Base-by-base conservation (phyloP, 2,113 vertebrate genomes). In the Alosa alosa region DNA sequence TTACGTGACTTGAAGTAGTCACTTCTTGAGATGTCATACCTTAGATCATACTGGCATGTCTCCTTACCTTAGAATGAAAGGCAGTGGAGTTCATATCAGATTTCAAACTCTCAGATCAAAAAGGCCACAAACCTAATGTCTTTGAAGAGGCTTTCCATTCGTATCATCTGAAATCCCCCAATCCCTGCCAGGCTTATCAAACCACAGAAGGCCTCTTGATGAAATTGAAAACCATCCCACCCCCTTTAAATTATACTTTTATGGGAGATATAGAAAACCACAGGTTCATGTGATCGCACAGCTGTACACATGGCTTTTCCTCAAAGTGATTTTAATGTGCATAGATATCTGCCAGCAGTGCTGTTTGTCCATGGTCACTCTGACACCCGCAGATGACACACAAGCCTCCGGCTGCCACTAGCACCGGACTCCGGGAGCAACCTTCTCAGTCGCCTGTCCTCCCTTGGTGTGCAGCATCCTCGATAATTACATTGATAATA, bases 331-430 rank as follows among this genome's bases (percentile, higher is more conserved):
- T 0, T 57, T 89, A 92, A 94, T 82, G 46, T 89, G 81, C 91
- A 84, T 86, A 87, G 94, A 93, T 88, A 89, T 89, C 88, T 92
- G 92, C 92, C 90, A 90, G 91, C 92, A 87, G 91, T 92, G 89
- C 90, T 91, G 91, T 86, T 46, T 5, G 85, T 82, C 89, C 87
- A 84, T 50, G 85, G n/a, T 60, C 46, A 45, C 10, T 85, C 86
- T 89, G 86, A 91, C 89, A 88, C 88, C 36, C 36, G 25, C 13
- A 17, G 72, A 78, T 78, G 72, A 78, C 25, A 15, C 72, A 36
- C 25, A 15, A 36, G 72, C 72, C 36, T 31, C 10, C 10, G 10
- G 72, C 72, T 6, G 13, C 72, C 72, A 78, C 72, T 78, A 20
- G 44, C 45, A n/a, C 87, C 15, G 11, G 87, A 47, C 89, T 91